Evolutionary conservation across 2,113 vertebrate genomes (phyloP).

Genomic region (Boleophthalmus pectinirostris): DNA sequence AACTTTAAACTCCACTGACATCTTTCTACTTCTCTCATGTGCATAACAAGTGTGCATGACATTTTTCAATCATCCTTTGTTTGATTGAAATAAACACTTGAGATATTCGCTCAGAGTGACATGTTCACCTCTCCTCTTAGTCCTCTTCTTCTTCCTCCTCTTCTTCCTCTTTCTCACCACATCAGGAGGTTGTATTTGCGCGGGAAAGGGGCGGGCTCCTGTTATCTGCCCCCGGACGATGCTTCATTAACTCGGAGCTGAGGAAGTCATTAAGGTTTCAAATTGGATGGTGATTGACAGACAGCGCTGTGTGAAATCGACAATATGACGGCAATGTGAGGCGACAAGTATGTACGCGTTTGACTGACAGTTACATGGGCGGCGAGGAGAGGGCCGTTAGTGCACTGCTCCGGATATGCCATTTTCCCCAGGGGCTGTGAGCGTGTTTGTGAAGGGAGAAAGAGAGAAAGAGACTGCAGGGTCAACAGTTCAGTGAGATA

Average conservation of each 20-base stretch:
- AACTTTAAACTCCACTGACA: neutral
- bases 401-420: constrained; percentile 38
- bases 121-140: neutral
- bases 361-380: constrained; percentile 53
- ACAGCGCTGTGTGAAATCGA: constrained; percentile 3
- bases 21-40: neutral
- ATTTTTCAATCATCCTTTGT: neutral
- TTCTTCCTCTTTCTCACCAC: neutral
- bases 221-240: constrained; percentile 15
- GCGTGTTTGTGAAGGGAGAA: constrained; percentile 20
- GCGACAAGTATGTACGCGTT: neutral
- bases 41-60: neutral
- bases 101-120: neutral
- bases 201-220: constrained; percentile 38
- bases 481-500: constrained; percentile 22
- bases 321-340: constrained; percentile 15
- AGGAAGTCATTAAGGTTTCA: constrained; percentile 52
- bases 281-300: constrained; percentile 61
- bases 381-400: constrained; percentile 42
- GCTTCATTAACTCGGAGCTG: constrained; percentile 51
- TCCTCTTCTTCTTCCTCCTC: neutral
- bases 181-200: constrained; percentile 6
- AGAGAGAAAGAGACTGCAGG: constrained; percentile 16
- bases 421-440: constrained; percentile 28
- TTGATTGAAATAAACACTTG: neutral